Percentiles rank a stretch among this genome's conserved stretches.
Evolutionary conservation across 2,797 vertebrate genomes (phyloP).

Genomic region (Darevskia nairensis): DNA sequence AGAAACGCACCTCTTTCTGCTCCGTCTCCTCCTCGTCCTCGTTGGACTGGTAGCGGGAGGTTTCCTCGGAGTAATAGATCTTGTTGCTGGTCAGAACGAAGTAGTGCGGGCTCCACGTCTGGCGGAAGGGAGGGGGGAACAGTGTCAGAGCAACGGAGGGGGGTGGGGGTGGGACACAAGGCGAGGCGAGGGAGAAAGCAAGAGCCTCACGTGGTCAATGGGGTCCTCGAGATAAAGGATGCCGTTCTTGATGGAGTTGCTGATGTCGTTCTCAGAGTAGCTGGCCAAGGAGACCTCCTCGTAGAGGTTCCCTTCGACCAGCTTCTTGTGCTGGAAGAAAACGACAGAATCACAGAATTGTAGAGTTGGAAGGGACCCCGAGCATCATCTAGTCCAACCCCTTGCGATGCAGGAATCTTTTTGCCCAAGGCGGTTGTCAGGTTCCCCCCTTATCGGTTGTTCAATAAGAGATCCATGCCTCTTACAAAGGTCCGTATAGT

Average conservation of each 20-base stretch:
- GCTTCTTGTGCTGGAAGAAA: conserved; percentile 77
- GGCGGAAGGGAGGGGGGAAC: background rate
- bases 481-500: no score
- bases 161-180: accelerated
- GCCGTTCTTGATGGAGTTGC: conserved; percentile 80
- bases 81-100: conserved; percentile 82
- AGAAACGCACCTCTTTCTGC: conserved; percentile 71
- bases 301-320: conserved; percentile 79
- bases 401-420: no score
- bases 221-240: conserved; percentile 81
- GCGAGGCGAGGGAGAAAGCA: background rate
- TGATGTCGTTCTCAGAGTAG: conserved; percentile 80
- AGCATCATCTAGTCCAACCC: no score
- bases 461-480: no score
- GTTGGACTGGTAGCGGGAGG: conserved; percentile 76
- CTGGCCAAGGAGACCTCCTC: conserved; percentile 79
- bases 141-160: background rate
- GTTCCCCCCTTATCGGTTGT: no score
- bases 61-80: conserved; percentile 82
- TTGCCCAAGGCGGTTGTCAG: no score
- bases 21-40: conserved; percentile 81
- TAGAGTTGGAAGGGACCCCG: no score
- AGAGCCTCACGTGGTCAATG: conserved; percentile 73
- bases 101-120: conserved; percentile 82
- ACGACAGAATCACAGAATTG: no score